These are phyloP conservation scores for Digitonthophagus gazella DNA, from an alignment of 2,888 invertebrate species.

Conservation along the genomic window DNA sequence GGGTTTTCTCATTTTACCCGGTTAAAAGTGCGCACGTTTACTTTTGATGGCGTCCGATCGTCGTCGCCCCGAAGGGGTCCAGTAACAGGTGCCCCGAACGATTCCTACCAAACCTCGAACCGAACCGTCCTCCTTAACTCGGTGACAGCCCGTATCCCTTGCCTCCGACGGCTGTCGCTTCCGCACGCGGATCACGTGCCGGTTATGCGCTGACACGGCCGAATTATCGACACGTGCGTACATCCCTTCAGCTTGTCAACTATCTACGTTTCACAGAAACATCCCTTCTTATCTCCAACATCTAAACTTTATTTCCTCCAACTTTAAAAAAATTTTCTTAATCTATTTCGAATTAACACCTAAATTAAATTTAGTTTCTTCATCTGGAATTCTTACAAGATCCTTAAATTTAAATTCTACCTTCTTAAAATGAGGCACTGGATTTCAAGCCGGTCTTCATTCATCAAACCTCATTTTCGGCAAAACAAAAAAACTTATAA, in stretches of 20 bases:
- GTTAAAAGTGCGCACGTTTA: slow-evolving; percentile 3
- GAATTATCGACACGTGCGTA: slow-evolving; percentile 19
- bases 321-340: too few species aligned
- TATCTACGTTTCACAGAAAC: too few species aligned
- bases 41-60: not conserved
- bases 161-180: not conserved
- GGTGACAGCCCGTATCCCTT: not conserved
- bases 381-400: too few species aligned
- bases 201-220: slow-evolving; percentile 13
- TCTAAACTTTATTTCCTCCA: too few species aligned
- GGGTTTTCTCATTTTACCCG: not conserved
- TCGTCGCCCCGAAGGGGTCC: not conserved
- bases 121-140: not conserved
- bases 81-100: not conserved
- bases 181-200: not conserved
- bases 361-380: too few species aligned
- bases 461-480: too few species aligned
- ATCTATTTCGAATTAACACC: too few species aligned
- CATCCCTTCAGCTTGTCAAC: not conserved
- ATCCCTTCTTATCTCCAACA: too few species aligned
- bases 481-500: too few species aligned
- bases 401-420: too few species aligned
- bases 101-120: not conserved
- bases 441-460: too few species aligned
- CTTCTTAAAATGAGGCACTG: too few species aligned